A percentile compares a stretch with the other conserved stretches of the same genome.
Evolutionary conservation across 2,888 invertebrate species (phyloP).

Genomic region (Rhimphoctona megacephalus): DNA sequence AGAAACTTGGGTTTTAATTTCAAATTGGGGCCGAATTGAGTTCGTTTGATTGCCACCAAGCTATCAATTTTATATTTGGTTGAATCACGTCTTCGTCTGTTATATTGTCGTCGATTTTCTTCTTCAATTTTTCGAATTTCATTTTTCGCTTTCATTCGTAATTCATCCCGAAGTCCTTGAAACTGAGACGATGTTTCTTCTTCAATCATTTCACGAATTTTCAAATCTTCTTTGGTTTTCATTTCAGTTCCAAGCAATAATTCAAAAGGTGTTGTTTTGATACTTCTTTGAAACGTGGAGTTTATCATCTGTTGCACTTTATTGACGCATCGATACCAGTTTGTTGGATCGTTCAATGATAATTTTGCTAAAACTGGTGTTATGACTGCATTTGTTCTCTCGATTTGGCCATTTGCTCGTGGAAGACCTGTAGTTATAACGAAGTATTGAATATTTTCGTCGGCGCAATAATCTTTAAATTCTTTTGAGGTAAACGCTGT

Average conservation of each 20-base stretch:
- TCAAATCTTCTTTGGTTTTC: neutral
- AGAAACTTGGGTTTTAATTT: slow-evolving; percentile 20
- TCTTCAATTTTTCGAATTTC: neutral
- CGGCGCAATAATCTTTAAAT: slow-evolving; percentile 79
- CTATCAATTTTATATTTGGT: neutral
- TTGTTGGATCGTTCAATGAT: slow-evolving; percentile 20
- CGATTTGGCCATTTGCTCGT: slow-evolving; percentile 63
- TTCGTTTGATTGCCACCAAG: neutral
- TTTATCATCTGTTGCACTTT: slow-evolving; percentile 35
- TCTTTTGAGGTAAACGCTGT: slow-evolving; percentile 80
- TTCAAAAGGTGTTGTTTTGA: slow-evolving; percentile 30
- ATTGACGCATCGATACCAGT: slow-evolving; percentile 39
- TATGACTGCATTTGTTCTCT: slow-evolving; percentile 41
- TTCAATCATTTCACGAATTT: slow-evolving; percentile 11
- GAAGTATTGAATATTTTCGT: slow-evolving; percentile 61
- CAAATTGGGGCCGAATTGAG: neutral
- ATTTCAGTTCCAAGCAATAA: neutral
- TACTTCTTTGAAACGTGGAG: slow-evolving; percentile 28
- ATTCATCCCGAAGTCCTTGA: neutral
- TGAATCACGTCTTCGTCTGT: neutral
- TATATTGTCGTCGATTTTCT: slow-evolving; percentile 19
- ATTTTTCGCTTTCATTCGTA: neutral
- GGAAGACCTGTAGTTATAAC: slow-evolving; percentile 76
- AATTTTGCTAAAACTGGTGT: slow-evolving; percentile 65
- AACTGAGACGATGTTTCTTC: neutral